Conservation (phyloP, 92 coral and sea anemone species). For the Paramuricea clavata region DNA sequence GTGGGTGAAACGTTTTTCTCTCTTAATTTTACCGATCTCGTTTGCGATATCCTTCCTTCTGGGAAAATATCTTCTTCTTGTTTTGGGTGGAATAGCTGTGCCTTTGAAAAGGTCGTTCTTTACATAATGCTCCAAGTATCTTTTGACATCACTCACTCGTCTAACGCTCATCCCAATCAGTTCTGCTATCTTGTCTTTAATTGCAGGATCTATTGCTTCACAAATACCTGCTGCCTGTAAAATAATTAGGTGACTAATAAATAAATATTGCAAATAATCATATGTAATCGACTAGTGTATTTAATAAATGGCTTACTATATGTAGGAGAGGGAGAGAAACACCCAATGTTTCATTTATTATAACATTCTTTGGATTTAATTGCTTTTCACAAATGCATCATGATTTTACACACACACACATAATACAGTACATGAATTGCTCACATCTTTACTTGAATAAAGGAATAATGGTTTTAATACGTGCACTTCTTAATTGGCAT, state of each 20-base stretch:
- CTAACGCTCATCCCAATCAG: conserved; percentile 10
- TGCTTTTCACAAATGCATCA: too few species aligned
- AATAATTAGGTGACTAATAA: neutral
- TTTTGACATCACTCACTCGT: neutral
- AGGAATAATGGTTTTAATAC: too few species aligned
- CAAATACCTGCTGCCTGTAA: conserved; percentile 3
- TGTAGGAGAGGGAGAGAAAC: neutral
- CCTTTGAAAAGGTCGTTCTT: neutral
- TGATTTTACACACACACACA: too few species aligned
- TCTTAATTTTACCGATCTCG: neutral
- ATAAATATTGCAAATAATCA: neutral
- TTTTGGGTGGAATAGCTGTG: neutral
- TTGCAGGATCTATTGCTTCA: neutral
- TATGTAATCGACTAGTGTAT: neutral
- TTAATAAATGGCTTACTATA: neutral
- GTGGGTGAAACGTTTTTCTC: neutral
- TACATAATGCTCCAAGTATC: conserved; percentile 6
- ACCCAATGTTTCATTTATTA: too few species aligned
- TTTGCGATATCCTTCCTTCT: conserved; percentile 4
- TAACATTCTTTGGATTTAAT: too few species aligned
- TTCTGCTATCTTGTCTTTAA: conserved; percentile 12
- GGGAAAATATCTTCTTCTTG: conserved; percentile 5
- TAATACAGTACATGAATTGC: too few species aligned
- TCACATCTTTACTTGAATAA: too few species aligned
- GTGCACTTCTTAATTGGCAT: conserved; percentile 62